Evolutionary conservation across 2,113 vertebrate genomes (phyloP).

Genomic region (Puffinus mauretanicus): DNA sequence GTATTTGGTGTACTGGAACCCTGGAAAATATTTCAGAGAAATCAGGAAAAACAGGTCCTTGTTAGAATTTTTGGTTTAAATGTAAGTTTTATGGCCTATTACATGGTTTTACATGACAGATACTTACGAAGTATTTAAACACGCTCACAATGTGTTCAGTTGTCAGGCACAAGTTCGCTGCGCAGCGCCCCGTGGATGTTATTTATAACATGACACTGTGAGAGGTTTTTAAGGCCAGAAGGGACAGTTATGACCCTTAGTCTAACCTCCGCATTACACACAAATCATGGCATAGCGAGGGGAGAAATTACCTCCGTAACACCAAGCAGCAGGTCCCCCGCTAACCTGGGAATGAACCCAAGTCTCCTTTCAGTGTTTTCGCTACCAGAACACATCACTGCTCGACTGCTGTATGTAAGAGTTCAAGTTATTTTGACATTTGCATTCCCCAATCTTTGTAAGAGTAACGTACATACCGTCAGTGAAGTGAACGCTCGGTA

Average conservation of each 20-base stretch:
- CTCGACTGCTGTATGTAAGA: no score
- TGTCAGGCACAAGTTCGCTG: background rate
- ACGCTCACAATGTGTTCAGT: background rate
- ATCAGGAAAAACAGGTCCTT: background rate
- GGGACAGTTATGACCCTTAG: background rate
- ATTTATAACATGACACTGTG: background rate
- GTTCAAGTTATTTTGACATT: background rate
- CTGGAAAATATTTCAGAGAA: conserved; percentile 58
- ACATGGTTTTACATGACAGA: background rate
- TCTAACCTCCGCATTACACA: background rate
- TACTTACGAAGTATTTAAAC: background rate
- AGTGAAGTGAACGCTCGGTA: background rate
- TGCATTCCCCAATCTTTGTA: background rate
- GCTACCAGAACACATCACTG: background rate
- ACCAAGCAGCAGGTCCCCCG: background rate
- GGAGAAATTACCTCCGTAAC: background rate
- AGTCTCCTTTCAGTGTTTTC: background rate
- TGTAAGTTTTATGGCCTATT: background rate
- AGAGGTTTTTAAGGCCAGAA: background rate
- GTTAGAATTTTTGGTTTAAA: background rate
- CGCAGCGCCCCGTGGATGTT: background rate
- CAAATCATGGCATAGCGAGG: background rate
- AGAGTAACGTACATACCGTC: background rate
- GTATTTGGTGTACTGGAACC: conserved; percentile 95
- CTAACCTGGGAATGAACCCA: background rate